Percentiles rank a stretch among this genome's conserved stretches.
These are phyloP conservation scores for Odocoileus virginianus DNA, from an alignment of 2,113 vertebrate genomes.

Conservation along the genomic window DNA sequence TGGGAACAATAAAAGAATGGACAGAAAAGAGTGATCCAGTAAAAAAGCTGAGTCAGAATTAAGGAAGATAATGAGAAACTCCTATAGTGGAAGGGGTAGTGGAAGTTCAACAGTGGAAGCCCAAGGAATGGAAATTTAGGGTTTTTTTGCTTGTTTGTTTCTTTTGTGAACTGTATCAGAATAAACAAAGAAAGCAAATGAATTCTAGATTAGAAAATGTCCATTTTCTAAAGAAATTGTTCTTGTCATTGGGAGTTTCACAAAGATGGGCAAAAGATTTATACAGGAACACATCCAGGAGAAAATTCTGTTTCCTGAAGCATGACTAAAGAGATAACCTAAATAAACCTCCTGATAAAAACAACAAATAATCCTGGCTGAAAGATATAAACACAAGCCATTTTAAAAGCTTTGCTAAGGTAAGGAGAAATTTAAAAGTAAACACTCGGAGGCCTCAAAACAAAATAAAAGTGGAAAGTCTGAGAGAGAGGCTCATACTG, in stretches of 20 bases:
- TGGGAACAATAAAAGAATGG: background rate
- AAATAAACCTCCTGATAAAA: background rate
- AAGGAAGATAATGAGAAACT: background rate
- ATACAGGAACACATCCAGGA: background rate
- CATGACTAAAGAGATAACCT: conserved; percentile 2
- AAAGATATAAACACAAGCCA: background rate
- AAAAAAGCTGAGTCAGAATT: background rate
- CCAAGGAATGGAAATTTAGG: background rate
- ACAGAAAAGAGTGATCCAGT: background rate
- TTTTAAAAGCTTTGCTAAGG: background rate
- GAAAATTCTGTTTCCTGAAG: background rate
- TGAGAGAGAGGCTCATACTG: background rate
- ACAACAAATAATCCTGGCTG: background rate
- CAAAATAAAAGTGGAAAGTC: background rate
- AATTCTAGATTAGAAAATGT: background rate
- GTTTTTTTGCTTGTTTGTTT: background rate
- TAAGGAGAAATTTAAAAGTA: background rate
- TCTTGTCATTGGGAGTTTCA: background rate
- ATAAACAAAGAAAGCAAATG: background rate
- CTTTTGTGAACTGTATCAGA: background rate
- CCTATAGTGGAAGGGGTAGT: background rate
- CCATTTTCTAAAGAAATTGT: background rate
- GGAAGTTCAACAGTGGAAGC: background rate
- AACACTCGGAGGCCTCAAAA: background rate
- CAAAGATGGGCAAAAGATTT: background rate